phyloP scores from a whole-genome alignment of 2,113 vertebrate species.

The Solea senegalensis region DNA sequence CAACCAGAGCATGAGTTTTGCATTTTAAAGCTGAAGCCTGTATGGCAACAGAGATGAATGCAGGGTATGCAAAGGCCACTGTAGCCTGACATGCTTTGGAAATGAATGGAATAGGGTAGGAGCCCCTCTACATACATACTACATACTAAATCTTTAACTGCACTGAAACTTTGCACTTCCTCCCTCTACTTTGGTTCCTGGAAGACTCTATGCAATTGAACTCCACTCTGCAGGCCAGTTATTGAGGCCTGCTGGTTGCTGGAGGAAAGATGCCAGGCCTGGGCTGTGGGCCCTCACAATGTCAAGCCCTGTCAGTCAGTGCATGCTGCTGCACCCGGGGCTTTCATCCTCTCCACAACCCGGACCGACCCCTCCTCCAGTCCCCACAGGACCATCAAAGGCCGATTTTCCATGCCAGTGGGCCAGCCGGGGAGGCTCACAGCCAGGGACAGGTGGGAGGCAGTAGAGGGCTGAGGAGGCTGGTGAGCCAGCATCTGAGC shows the following conservation, averaged over 20 bases:
- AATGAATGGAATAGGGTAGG: no score
- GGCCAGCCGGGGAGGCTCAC: slow-evolving; percentile 72
- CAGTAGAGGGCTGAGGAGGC: slow-evolving; percentile 50
- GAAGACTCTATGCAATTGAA: background rate
- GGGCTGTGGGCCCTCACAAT: slow-evolving; percentile 55
- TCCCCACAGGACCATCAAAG: slow-evolving; percentile 84
- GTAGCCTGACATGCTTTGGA: no score
- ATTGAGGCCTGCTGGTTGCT: slow-evolving; percentile 24
- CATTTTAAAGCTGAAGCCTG: no score
- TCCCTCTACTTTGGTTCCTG: slow-evolving; percentile 1
- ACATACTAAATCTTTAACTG: background rate
- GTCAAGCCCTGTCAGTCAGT: slow-evolving; percentile 71
- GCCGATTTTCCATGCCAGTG: slow-evolving; percentile 81
- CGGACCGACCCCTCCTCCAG: slow-evolving; percentile 43
- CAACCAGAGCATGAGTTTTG: no score
- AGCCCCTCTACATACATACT: no score
- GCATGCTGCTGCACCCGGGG: slow-evolving; percentile 58
- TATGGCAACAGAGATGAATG: no score
- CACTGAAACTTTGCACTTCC: background rate
- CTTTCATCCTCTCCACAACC: slow-evolving; percentile 58
- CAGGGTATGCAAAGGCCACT: no score
- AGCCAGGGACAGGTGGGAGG: slow-evolving; percentile 83
- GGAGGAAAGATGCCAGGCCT: slow-evolving; percentile 48
- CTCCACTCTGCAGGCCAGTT: slow-evolving; percentile 29
- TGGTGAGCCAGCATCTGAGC: slow-evolving; percentile 75